Evolutionary conservation across 2,888 invertebrate genomes (phyloP), one percentile per base, ranked within the genome.

Genomic region (Lamproptera curius): DNA sequence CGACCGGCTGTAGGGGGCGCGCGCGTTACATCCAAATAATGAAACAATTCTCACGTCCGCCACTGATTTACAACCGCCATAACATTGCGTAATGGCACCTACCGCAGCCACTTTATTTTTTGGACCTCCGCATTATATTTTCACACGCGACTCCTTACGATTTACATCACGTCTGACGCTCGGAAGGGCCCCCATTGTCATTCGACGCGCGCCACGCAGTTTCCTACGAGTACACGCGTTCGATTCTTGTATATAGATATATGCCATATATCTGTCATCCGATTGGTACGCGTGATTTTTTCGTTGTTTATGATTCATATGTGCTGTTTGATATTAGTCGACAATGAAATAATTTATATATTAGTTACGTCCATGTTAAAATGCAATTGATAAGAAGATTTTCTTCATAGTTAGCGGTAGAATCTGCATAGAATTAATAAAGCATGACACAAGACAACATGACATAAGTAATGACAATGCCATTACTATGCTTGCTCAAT

Each of bases 151-250:
- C 73, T 65, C 62, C 78, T 84, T 80, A 72, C 78, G 77, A 84
- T 87, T 80, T 85, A 76, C 81, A 84, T 84, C 87, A 87, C 87
- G 86, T 86, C 85, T 87, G 80, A 81, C 77, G 79, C 78, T 79
- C 70, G 83, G 83, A 84, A 87, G 85, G 85, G 85, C 81, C 76
- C 70, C 70, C 70, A 86, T 86, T 86, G 86, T 83, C 74, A 86
- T 87, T 85, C 86, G 58, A 63, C 59, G 68, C 76, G 73, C 71
- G 74, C 67, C 66, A 62, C n/a, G 63, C 63, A 72, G 78, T 80
- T 82, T 85, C 83, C 84, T 81, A n/a, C 68, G 77, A 76, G 67
- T 82, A 87, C 86, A 85, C 85, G 84, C 84, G 84, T 84, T 78
- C 65, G 65, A 59, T 61, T 58, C 59, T 75, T 75, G 73, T 65